phyloP scores from a whole-genome alignment of 1,140 invertebrate genomes.

The Orius insidiosus region DNA sequence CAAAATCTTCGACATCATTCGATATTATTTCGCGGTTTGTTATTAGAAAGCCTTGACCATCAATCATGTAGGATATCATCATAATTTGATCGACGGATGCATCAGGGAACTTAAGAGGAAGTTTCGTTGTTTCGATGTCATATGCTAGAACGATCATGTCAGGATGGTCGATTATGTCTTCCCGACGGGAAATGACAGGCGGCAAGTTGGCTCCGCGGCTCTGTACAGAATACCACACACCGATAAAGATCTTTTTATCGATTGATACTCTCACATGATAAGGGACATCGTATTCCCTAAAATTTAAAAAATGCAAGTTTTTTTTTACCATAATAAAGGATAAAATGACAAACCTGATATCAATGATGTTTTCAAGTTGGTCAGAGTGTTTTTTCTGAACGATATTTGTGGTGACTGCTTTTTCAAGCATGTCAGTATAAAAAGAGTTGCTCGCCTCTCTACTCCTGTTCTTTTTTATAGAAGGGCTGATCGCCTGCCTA shows the following conservation, averaged over 20 bases:
- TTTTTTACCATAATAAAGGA: not conserved
- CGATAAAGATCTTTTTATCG: conserved; percentile 87
- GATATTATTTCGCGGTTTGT: conserved; percentile 94
- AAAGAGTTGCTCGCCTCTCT: conserved; percentile 61
- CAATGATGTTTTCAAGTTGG: conserved; percentile 74
- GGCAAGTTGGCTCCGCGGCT: conserved; percentile 41
- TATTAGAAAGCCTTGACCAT: conserved; percentile 82
- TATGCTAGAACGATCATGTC: conserved; percentile 91
- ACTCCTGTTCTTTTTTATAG: conserved; percentile 77
- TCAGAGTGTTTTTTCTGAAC: conserved; percentile 45
- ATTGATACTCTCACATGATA: conserved; percentile 95
- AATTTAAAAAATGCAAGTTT: not conserved
- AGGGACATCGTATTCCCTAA: conserved; percentile 94
- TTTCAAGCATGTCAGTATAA: conserved; percentile 68
- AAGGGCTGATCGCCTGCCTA: conserved; percentile 61
- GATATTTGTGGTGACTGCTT: conserved; percentile 32
- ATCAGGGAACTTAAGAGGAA: conserved; percentile 96
- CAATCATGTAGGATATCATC: conserved; percentile 99
- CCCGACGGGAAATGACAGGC: conserved; percentile 54
- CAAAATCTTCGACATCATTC: conserved; percentile 89
- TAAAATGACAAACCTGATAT: conserved; percentile 48
- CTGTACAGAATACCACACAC: conserved; percentile 83
- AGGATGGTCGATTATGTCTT: conserved; percentile 77
- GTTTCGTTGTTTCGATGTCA: conserved; percentile 97
- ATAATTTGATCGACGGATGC: conserved; percentile 84